A percentile compares a stretch with the other conserved stretches of the same genome.
These are phyloP conservation scores for Eupithecia exiguata DNA, from an alignment of 2,888 invertebrate species.

Conservation along the genomic window DNA sequence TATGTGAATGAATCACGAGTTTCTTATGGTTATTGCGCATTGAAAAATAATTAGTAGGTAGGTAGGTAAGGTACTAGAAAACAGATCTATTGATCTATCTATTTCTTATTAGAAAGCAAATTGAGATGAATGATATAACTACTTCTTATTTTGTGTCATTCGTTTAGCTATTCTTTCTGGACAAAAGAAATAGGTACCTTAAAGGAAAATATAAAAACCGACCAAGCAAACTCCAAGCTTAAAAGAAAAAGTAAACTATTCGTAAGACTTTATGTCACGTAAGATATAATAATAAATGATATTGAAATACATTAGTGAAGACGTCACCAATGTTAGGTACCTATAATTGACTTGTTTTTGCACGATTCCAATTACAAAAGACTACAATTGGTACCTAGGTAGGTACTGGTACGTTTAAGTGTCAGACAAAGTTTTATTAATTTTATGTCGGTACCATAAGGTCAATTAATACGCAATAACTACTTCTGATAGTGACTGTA, in stretches of 20 bases:
- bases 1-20: slow-evolving; percentile 31
- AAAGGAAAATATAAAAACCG: too few species aligned
- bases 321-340: neutral
- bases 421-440: neutral
- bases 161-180: neutral
- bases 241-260: neutral
- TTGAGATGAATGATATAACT: too few species aligned
- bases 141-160: neutral
- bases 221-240: neutral
- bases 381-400: neutral
- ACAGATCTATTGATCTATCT: neutral
- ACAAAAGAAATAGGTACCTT: neutral
- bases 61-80: neutral
- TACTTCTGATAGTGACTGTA: slow-evolving; percentile 4
- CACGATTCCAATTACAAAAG: neutral
- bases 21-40: slow-evolving; percentile 31
- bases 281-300: neutral
- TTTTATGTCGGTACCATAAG: neutral
- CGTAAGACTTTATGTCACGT: too few species aligned
- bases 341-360: neutral
- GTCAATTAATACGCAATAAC: neutral
- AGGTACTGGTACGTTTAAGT: neutral
- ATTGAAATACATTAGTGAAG: neutral
- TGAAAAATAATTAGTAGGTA: slow-evolving; percentile 14
- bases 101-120: neutral